phyloP scores from a whole-genome alignment of 2,113 vertebrate species.

The Sylvia atricapilla region DNA sequence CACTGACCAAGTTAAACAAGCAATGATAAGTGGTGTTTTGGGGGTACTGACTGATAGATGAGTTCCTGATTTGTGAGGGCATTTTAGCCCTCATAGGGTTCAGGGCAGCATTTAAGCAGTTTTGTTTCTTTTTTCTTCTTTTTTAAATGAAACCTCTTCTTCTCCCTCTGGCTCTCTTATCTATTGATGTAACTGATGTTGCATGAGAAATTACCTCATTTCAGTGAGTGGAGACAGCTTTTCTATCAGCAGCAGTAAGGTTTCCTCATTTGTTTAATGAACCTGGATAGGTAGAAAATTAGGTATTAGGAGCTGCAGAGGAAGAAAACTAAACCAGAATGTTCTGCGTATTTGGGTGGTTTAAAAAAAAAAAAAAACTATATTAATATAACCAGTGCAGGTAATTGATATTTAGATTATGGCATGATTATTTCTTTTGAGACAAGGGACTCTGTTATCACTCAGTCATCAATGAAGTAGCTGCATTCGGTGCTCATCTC shows the following conservation, averaged over 20 bases:
- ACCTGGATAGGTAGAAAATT: conserved; percentile 40
- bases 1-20: conserved; percentile 10
- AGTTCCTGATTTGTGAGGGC: not conserved
- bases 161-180: conserved; percentile 28
- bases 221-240: not conserved
- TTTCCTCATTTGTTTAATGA: conserved; percentile 53
- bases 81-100: not conserved
- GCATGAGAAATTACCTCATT: conserved; percentile 48
- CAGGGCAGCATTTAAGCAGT: not conserved
- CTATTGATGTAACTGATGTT: conserved; percentile 12
- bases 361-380: not conserved
- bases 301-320: conserved; percentile 15
- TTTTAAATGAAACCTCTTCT: conserved; percentile 26
- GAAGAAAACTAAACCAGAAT: not conserved
- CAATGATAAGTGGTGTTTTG: not conserved
- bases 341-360: not conserved
- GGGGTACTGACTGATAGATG: not conserved
- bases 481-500: conserved; percentile 32
- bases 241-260: conserved; percentile 23
- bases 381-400: not conserved
- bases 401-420: conserved; percentile 38
- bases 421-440: conserved; percentile 39
- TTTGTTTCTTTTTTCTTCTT: not conserved
- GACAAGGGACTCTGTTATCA: conserved; percentile 4
- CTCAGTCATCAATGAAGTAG: conserved; percentile 40